Evolutionary conservation across 2,888 invertebrate genomes (phyloP).

Genomic region (Agrotis ipsilon): DNA sequence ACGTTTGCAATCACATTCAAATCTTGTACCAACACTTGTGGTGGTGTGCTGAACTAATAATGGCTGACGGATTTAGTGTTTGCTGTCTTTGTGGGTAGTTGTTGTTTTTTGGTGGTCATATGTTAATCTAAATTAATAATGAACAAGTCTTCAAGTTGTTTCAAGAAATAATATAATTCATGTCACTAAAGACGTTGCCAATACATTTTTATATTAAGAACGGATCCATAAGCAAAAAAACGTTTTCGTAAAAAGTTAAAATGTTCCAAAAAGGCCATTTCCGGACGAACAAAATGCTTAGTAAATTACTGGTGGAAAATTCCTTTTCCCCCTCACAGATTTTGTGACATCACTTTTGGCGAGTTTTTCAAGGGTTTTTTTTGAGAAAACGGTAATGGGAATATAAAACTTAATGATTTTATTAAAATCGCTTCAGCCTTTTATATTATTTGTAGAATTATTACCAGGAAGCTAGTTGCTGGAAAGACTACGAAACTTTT

Average conservation of each 20-base stretch:
- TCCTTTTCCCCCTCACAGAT: not conserved
- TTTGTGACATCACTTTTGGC: constrained; percentile 8
- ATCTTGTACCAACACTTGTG: constrained; percentile 56
- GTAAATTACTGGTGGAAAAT: constrained; percentile 9
- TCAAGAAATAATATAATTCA: no score
- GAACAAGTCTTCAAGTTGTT: not conserved
- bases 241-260: not conserved
- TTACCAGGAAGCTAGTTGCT: no score
- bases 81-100: constrained; percentile 20
- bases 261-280: constrained; percentile 3
- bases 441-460: no score
- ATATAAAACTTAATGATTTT: no score
- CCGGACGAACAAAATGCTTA: constrained; percentile 13
- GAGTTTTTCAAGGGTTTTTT: not conserved
- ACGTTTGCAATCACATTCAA: constrained; percentile 62
- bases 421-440: no score
- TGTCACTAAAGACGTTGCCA: not conserved
- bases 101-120: not conserved
- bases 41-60: constrained; percentile 51
- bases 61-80: constrained; percentile 28
- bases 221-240: not conserved
- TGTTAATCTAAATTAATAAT: not conserved
- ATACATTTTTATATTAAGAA: not conserved
- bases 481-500: no score
- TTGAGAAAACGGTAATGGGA: not conserved